phyloP scores from a whole-genome alignment of 1,140 invertebrate species.

The Monochamus saltuarius region DNA sequence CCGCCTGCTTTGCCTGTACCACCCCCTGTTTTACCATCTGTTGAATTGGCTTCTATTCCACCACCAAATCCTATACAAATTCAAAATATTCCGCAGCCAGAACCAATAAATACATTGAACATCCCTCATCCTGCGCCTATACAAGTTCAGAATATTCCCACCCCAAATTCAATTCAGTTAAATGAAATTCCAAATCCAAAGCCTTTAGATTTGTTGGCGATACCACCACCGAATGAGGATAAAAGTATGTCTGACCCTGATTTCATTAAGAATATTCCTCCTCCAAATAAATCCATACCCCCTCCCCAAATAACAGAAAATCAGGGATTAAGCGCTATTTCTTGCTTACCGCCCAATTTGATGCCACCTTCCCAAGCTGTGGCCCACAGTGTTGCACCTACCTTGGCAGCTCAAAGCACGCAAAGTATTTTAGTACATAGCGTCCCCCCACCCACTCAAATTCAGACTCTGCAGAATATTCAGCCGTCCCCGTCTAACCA shows the following conservation, averaged over 20 bases:
- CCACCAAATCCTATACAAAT: conserved; percentile 50
- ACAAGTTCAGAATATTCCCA: conserved; percentile 56
- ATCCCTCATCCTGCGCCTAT: conserved; percentile 55
- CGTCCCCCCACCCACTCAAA: conserved; percentile 16
- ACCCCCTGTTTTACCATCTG: conserved; percentile 30
- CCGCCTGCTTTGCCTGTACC: conserved; percentile 18
- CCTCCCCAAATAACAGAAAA: conserved; percentile 40
- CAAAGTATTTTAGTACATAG: conserved; percentile 21
- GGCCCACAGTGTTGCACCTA: conserved; percentile 16
- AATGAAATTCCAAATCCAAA: conserved; percentile 51
- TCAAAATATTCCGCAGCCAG: conserved; percentile 50
- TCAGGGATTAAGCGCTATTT: no score
- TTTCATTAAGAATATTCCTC: conserved; percentile 50
- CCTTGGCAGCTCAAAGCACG: not conserved
- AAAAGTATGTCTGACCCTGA: conserved; percentile 37
- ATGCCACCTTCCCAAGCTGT: conserved; percentile 17
- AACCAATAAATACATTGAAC: conserved; percentile 48
- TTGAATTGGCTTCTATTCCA: conserved; percentile 48
- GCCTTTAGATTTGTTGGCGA: conserved; percentile 46
- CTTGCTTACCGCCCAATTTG: not conserved
- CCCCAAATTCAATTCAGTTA: conserved; percentile 51
- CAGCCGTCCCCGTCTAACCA: conserved; percentile 10
- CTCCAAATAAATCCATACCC: conserved; percentile 50
- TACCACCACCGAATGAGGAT: conserved; percentile 46
- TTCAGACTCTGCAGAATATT: not conserved